Evolutionary conservation across 92 coral and sea anemone genomes (phyloP).

Genomic region (Palythoa grandis): DNA sequence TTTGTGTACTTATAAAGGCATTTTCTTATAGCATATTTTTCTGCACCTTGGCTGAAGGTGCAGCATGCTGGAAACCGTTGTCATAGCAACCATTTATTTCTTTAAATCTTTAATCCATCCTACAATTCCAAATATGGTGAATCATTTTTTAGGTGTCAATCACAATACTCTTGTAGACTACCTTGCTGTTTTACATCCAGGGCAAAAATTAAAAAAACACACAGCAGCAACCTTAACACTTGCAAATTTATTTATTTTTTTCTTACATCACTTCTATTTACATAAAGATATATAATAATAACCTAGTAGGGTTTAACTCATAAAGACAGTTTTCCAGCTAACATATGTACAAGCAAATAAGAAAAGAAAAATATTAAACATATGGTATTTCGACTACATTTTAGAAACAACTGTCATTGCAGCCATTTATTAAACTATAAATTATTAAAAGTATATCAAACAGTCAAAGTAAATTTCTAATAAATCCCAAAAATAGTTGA

Average conservation of each 20-base stretch:
- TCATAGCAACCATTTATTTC: not conserved
- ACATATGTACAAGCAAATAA: not conserved
- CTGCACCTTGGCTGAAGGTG: not conserved
- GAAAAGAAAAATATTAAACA: not conserved
- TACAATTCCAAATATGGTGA: not conserved
- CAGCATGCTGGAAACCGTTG: not conserved
- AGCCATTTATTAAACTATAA: not conserved
- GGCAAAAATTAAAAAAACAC: not conserved
- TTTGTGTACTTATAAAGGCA: not conserved
- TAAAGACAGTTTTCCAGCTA: not conserved
- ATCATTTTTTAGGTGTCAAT: not conserved
- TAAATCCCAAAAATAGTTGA: not conserved
- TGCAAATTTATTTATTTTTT: constrained; percentile 9
- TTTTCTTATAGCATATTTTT: not conserved
- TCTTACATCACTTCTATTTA: constrained; percentile 4
- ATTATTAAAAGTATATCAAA: not conserved
- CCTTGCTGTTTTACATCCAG: not conserved
- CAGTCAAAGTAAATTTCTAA: not conserved
- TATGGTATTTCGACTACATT: not conserved
- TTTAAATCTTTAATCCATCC: not conserved
- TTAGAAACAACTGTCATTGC: not conserved
- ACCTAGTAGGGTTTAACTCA: not conserved
- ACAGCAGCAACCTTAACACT: not conserved
- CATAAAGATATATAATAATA: not conserved
- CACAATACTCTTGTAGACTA: not conserved